phyloP scores from a whole-genome alignment of 2,888 invertebrate genomes.

The Diarsia dahlii region DNA sequence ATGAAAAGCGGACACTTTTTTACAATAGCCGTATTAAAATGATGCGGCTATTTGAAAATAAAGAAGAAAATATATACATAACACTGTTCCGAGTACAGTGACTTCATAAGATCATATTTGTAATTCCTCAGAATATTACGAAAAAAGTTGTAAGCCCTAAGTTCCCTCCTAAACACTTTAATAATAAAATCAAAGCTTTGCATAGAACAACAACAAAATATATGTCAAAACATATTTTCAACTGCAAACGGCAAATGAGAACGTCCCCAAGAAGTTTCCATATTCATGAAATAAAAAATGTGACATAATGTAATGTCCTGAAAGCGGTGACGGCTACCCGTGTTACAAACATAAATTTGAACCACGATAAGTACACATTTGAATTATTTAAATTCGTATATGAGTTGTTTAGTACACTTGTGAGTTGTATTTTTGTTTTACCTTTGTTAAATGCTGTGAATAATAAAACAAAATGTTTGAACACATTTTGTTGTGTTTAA shows the following conservation, averaged over 20 bases:
- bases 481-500: neutral
- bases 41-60: too few species aligned
- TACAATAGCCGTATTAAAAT: too few species aligned
- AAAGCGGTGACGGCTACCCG: conserved; percentile 20
- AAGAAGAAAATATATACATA: too few species aligned
- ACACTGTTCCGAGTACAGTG: too few species aligned
- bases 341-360: conserved; percentile 36
- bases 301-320: conserved; percentile 20
- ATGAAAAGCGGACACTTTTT: too few species aligned
- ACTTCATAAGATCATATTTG: too few species aligned
- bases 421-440: neutral
- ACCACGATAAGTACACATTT: conserved; percentile 44
- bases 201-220: neutral
- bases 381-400: conserved; percentile 44
- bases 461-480: neutral
- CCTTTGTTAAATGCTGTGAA: neutral
- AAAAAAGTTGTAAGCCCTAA: neutral
- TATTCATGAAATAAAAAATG: conserved; percentile 52
- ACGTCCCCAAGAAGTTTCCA: conserved; percentile 21
- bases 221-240: neutral
- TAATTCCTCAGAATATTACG: neutral
- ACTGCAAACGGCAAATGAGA: conserved; percentile 15
- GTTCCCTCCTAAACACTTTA: neutral
- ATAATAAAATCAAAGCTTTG: neutral
- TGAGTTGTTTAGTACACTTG: conserved; percentile 13